A percentile compares a stretch with the other conserved stretches of the same genome.
phyloP scores from a whole-genome alignment of 2,797 vertebrate genomes.

The Typhlichthys eigenmanni region DNA sequence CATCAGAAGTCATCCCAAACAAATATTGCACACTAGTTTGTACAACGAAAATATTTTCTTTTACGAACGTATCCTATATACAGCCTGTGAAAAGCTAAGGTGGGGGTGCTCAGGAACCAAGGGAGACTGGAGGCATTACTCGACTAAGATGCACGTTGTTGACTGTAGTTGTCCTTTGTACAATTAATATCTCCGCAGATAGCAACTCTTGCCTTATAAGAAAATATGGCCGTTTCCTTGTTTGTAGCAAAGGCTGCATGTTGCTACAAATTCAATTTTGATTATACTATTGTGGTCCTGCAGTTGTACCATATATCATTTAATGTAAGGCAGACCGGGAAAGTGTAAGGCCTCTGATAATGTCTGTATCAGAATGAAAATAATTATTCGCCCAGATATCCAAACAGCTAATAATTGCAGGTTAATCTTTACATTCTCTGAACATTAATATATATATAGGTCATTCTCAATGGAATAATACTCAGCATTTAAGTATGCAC shows the following conservation, averaged over 20 bases:
- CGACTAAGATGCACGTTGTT: constrained; percentile 14
- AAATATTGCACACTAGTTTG: constrained; percentile 83
- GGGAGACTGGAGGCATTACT: constrained; percentile 16
- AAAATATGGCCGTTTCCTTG: constrained; percentile 48
- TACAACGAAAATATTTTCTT: constrained; percentile 82
- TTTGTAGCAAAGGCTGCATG: constrained; percentile 38
- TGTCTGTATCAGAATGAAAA: constrained; percentile 37
- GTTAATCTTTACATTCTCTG: constrained; percentile 51
- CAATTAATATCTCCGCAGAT: constrained; percentile 56
- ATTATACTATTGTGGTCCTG: constrained; percentile 26
- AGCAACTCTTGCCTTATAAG: constrained; percentile 49
- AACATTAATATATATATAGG: constrained; percentile 35
- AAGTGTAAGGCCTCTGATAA: constrained; percentile 78
- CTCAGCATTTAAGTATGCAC: too few species aligned
- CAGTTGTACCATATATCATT: constrained; percentile 14
- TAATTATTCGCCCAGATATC: constrained; percentile 47
- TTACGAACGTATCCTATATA: constrained; percentile 74
- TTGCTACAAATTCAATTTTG: constrained; percentile 30
- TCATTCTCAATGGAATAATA: constrained; percentile 8
- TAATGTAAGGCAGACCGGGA: constrained; percentile 60
- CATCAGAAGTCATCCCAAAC: constrained; percentile 79
- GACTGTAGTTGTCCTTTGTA: constrained; percentile 39
- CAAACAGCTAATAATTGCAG: constrained; percentile 27
- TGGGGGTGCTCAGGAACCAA: constrained; percentile 31
- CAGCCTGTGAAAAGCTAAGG: constrained; percentile 62